phyloP scores from a whole-genome alignment of 2,113 vertebrate species.

The Silurus glanis region DNA sequence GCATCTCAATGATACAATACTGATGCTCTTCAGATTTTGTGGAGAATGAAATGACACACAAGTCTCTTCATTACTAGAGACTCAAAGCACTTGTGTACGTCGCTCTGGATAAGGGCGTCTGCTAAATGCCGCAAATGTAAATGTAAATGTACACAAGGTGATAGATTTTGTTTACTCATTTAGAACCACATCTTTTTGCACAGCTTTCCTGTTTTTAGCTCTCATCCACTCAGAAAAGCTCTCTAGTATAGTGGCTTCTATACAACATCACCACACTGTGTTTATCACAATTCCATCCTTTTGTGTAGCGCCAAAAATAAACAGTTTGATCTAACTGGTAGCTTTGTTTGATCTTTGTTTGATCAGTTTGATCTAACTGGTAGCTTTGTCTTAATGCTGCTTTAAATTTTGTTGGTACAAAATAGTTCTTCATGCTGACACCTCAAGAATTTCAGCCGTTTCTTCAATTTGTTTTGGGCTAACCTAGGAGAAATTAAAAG shows the following conservation, averaged over 20 bases:
- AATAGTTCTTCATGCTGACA: not conserved
- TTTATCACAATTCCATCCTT: not conserved
- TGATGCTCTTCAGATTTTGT: not conserved
- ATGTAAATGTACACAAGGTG: too few relatives aligned
- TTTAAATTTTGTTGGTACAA: not conserved
- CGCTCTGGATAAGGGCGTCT: too few relatives aligned
- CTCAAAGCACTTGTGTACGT: too few relatives aligned
- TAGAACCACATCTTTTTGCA: not conserved
- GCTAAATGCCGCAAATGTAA: too few relatives aligned
- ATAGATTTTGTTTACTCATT: not conserved
- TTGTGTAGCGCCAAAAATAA: not conserved
- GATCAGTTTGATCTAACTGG: not conserved
- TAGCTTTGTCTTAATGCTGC: not conserved
- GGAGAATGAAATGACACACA: not conserved
- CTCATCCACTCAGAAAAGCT: not conserved
- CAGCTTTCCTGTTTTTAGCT: not conserved
- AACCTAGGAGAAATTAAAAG: not conserved
- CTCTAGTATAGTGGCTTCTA: not conserved
- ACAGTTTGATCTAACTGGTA: not conserved
- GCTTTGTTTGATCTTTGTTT: not conserved
- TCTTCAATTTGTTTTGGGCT: slow-evolving; percentile 29
- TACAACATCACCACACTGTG: not conserved
- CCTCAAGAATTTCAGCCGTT: slow-evolving; percentile 2
- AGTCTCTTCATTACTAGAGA: too few relatives aligned
- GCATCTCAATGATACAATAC: not conserved